phyloP scores from a whole-genome alignment of 2,113 vertebrate genomes.

The Lucifuga dentata region DNA sequence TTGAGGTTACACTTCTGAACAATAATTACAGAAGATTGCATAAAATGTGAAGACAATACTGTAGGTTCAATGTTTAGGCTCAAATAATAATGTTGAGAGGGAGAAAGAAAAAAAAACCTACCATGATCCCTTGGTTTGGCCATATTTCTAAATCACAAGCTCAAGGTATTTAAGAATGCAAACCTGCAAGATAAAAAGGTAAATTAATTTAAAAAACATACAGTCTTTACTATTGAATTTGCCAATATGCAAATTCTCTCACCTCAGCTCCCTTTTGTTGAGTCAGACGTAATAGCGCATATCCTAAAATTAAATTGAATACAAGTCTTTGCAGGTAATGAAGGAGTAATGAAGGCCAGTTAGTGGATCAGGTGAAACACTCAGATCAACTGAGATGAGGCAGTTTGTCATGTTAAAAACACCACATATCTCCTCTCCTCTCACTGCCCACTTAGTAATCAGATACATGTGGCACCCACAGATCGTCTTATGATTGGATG shows the following conservation, averaged over 20 bases:
- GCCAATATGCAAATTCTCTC: background rate
- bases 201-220: background rate
- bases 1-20: background rate
- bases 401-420: constrained; percentile 22
- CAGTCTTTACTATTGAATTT: no score
- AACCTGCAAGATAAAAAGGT: constrained; percentile 10
- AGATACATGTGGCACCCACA: constrained; percentile 25
- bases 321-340: background rate
- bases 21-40: background rate
- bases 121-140: constrained; percentile 53
- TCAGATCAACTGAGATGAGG: constrained; percentile 13
- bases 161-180: constrained; percentile 5
- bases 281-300: no score
- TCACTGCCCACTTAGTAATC: constrained; percentile 20
- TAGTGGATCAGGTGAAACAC: background rate
- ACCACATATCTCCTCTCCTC: constrained; percentile 49
- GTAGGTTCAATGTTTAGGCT: no score
- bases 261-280: background rate
- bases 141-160: constrained; percentile 50
- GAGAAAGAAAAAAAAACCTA: constrained; percentile 26
- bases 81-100: background rate
- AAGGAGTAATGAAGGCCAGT: no score
- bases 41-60: background rate
- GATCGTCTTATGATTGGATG: constrained; percentile 41
- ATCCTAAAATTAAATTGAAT: background rate